Evolutionary conservation across 2,797 vertebrate genomes (phyloP).

Genomic region (Gymnocypris eckloni): DNA sequence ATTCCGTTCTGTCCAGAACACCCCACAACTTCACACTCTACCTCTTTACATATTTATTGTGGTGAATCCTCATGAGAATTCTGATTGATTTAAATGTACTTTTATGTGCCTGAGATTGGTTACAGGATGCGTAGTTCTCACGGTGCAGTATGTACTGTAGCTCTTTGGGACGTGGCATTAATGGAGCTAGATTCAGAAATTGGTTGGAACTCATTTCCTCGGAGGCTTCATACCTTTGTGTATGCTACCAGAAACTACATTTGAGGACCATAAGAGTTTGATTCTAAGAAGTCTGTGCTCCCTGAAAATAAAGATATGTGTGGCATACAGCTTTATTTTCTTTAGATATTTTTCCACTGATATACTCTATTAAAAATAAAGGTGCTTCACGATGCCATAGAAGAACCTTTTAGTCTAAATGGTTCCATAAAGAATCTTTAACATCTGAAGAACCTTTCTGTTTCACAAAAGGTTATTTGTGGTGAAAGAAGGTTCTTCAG

Average conservation of each 20-base stretch:
- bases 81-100: constrained; percentile 24
- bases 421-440: no score
- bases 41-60: constrained; percentile 49
- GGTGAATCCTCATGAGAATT: constrained; percentile 14
- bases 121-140: constrained; percentile 36
- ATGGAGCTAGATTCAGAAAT: constrained; percentile 32
- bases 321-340: background rate
- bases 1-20: constrained; percentile 5
- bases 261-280: background rate
- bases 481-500: no score
- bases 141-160: constrained; percentile 53
- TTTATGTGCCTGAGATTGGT: constrained; percentile 56
- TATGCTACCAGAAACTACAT: background rate
- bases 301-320: background rate
- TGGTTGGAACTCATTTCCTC: background rate
- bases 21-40: constrained; percentile 48
- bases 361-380: background rate
- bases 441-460: no score
- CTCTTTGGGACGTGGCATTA: constrained; percentile 44
- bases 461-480: no score
- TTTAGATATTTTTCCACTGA: constrained; percentile 18
- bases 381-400: no score
- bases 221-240: background rate
- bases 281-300: background rate
- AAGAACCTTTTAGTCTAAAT: no score